Percentiles rank a stretch among this genome's conserved stretches.
Conservation (phyloP, 1,140 invertebrate genomes). For the Papilio helenus region DNA sequence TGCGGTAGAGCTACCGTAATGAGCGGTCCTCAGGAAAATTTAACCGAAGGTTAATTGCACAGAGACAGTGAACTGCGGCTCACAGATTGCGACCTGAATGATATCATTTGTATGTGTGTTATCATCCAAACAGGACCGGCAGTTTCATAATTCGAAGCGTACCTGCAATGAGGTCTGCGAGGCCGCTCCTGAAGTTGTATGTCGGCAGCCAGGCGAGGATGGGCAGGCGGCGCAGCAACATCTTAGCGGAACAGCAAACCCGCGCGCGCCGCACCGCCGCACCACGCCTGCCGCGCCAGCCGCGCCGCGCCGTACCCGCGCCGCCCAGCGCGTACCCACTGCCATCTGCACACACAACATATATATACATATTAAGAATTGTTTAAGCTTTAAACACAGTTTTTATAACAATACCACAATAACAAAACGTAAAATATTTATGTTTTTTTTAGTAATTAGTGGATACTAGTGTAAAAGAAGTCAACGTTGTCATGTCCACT, state of each 20-base stretch:
- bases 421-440: no score
- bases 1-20: background rate
- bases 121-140: no score
- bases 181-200: slow-evolving; percentile 84
- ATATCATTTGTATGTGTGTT: background rate
- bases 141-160: slow-evolving; percentile 24
- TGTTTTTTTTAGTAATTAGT: no score
- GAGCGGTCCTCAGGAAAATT: background rate
- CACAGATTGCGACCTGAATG: background rate
- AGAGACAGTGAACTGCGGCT: slow-evolving; percentile 3
- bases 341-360: slow-evolving; percentile 49
- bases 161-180: slow-evolving; percentile 90
- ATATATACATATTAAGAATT: no score
- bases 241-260: slow-evolving; percentile 77
- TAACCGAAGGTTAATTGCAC: background rate
- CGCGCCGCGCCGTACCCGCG: background rate
- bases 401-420: background rate
- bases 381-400: background rate
- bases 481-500: no score
- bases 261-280: slow-evolving; percentile 53
- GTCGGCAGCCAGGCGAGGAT: slow-evolving; percentile 86
- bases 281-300: slow-evolving; percentile 55
- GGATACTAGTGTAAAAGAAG: no score
- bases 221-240: slow-evolving; percentile 84
- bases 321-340: slow-evolving; percentile 50